Conservation (phyloP, 2,113 vertebrate genomes). For the Zosterops pallidus region DNA sequence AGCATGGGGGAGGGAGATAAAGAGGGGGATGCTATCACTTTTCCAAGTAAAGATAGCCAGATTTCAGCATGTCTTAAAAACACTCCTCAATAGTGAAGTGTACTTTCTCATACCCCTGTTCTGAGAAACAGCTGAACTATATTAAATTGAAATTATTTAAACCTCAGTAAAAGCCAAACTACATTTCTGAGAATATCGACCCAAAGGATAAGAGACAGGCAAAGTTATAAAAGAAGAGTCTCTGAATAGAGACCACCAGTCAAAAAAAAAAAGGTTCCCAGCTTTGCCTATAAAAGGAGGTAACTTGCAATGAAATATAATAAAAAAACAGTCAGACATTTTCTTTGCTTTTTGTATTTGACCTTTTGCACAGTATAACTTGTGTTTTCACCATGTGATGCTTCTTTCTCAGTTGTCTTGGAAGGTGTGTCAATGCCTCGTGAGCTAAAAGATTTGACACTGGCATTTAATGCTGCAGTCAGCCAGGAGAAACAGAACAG, state of each 20-base stretch:
- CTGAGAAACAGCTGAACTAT: neutral
- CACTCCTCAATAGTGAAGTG: neutral
- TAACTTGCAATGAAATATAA: neutral
- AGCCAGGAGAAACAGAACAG: neutral
- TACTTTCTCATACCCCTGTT: neutral
- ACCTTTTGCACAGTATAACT: neutral
- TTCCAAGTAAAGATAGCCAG: constrained; percentile 19
- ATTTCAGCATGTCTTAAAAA: constrained; percentile 38
- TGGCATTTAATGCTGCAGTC: neutral
- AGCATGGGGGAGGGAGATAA: neutral
- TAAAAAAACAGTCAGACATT: neutral
- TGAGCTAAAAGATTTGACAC: neutral
- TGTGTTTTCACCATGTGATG: neutral
- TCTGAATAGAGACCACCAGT: neutral
- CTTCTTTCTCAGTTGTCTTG: neutral
- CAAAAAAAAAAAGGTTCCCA: neutral
- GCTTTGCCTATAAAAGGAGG: neutral
- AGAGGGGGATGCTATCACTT: neutral
- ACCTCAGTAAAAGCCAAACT: neutral
- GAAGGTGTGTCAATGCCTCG: neutral
- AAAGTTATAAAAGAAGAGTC: neutral
- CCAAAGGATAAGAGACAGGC: neutral
- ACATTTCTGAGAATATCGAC: neutral
- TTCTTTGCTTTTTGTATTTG: neutral
- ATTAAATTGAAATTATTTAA: constrained; percentile 19